A percentile compares a stretch with the other conserved stretches of the same genome.
Conservation (phyloP, 1,140 invertebrate genomes). For the Leptinotarsa undecemlineata region DNA sequence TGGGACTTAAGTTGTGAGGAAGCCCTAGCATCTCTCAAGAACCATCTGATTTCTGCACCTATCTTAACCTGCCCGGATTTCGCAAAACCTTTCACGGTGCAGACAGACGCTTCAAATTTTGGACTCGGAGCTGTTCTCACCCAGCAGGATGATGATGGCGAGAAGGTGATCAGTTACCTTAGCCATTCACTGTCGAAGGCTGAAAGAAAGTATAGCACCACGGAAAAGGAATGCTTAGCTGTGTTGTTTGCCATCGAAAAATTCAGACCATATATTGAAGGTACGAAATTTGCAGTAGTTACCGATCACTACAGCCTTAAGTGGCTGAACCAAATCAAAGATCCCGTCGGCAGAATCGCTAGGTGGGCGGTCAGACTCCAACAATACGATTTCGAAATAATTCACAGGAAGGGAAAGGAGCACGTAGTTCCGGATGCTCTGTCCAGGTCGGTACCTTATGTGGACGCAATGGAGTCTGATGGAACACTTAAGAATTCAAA, state of each 20-base stretch:
- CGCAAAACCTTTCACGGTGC: constrained; percentile 31
- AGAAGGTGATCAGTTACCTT: constrained; percentile 38
- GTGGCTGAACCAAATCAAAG: constrained; percentile 49
- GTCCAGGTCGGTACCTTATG: not conserved
- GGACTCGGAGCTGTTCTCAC: constrained; percentile 27
- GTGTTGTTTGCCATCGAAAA: constrained; percentile 49
- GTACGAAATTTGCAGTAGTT: not conserved
- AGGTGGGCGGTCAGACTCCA: too few species aligned
- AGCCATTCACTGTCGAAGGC: too few species aligned
- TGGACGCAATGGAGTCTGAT: constrained; percentile 3
- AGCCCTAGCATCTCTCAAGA: too few species aligned
- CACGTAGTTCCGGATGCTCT: too few species aligned
- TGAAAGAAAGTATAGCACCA: not conserved
- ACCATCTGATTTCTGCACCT: too few species aligned
- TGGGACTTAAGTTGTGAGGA: constrained; percentile 25
- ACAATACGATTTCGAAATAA: constrained; percentile 44
- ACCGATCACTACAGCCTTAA: constrained; percentile 53
- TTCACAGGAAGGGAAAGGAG: too few species aligned
- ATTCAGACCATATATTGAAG: constrained; percentile 11
- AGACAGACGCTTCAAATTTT: constrained; percentile 32
- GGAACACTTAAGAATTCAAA: not conserved
- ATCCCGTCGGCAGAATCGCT: too few species aligned
- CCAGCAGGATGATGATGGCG: constrained; percentile 31
- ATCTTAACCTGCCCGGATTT: constrained; percentile 37
- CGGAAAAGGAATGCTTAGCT: constrained; percentile 52